These are phyloP conservation scores for Drosophila neocordata DNA, from an alignment of 1,140 invertebrate species.

Conservation along the genomic window DNA sequence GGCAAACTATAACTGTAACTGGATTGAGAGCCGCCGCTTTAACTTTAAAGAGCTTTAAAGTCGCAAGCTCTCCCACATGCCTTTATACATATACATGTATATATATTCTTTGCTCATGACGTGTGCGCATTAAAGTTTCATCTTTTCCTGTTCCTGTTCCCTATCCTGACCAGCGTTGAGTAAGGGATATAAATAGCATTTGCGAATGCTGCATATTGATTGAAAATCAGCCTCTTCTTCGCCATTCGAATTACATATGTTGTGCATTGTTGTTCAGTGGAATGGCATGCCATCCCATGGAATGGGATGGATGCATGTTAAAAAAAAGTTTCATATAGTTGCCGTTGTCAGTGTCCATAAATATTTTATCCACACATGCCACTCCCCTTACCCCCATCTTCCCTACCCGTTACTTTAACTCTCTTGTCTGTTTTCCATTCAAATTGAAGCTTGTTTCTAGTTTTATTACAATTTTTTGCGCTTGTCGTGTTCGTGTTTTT, in stretches of 20 bases:
- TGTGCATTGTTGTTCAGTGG: slow-evolving; percentile 5
- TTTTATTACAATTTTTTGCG: slow-evolving; percentile 74
- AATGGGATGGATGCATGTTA: slow-evolving; percentile 6
- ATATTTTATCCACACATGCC: slow-evolving; percentile 48
- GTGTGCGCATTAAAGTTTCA: slow-evolving; percentile 51
- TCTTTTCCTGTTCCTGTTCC: slow-evolving; percentile 24
- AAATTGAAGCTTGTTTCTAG: slow-evolving; percentile 79
- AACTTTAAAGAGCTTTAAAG: slow-evolving; percentile 55
- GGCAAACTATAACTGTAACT: slow-evolving; percentile 23
- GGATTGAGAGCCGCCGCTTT: slow-evolving; percentile 13
- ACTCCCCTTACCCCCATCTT: slow-evolving; percentile 10
- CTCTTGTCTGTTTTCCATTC: slow-evolving; percentile 35
- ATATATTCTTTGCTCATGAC: slow-evolving; percentile 10
- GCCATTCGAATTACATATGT: slow-evolving; percentile 42
- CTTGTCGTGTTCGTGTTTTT: slow-evolving; percentile 80
- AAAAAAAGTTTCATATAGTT: slow-evolving; percentile 64
- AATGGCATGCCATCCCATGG: not conserved
- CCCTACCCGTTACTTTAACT: slow-evolving; percentile 12
- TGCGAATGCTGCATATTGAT: slow-evolving; percentile 60
- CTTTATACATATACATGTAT: not conserved
- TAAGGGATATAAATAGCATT: slow-evolving; percentile 54
- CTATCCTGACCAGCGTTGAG: slow-evolving; percentile 14
- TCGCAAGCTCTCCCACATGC: slow-evolving; percentile 16
- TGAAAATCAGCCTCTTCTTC: slow-evolving; percentile 40
- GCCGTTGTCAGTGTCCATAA: slow-evolving; percentile 65